Conservation (phyloP, 2,888 invertebrate species). For the Epinotia brunnichana region DNA sequence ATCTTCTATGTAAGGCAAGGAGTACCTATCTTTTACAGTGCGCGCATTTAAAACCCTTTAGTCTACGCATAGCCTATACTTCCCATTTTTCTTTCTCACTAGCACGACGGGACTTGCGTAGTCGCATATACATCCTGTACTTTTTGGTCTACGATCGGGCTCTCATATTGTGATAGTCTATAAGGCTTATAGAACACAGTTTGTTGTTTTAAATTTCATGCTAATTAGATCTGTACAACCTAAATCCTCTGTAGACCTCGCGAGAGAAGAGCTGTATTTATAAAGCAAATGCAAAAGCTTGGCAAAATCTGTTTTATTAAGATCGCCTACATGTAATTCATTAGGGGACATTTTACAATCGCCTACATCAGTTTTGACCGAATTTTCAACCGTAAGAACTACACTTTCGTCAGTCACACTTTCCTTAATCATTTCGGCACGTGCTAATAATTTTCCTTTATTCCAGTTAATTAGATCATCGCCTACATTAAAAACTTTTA, state of each 20-base stretch:
- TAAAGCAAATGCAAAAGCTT: neutral
- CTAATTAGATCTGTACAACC: constrained; percentile 6
- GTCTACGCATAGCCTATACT: constrained; percentile 49
- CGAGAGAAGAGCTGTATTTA: neutral
- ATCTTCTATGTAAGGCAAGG: constrained; percentile 10
- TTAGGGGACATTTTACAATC: neutral
- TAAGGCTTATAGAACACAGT: constrained; percentile 44
- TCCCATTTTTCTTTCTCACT: constrained; percentile 8
- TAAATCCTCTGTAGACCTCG: neutral
- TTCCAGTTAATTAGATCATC: neutral
- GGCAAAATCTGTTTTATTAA: neutral
- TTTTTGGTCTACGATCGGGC: constrained; percentile 34
- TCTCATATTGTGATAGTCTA: constrained; percentile 45
- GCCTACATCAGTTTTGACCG: neutral
- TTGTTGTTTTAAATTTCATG: constrained; percentile 28
- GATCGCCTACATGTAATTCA: neutral
- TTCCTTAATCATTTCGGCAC: neutral
- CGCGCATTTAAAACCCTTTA: constrained; percentile 3
- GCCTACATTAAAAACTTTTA: constrained; percentile 1
- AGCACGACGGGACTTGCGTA: constrained; percentile 8
- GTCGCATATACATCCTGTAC: constrained; percentile 6
- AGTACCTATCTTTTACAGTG: constrained; percentile 10
- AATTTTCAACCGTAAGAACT: neutral
- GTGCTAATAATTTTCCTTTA: neutral
- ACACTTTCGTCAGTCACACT: neutral